Evolutionary conservation across 2,797 vertebrate species (phyloP), one percentile per base, ranked within the genome.

Genomic region (Sebastes steindachneri): DNA sequence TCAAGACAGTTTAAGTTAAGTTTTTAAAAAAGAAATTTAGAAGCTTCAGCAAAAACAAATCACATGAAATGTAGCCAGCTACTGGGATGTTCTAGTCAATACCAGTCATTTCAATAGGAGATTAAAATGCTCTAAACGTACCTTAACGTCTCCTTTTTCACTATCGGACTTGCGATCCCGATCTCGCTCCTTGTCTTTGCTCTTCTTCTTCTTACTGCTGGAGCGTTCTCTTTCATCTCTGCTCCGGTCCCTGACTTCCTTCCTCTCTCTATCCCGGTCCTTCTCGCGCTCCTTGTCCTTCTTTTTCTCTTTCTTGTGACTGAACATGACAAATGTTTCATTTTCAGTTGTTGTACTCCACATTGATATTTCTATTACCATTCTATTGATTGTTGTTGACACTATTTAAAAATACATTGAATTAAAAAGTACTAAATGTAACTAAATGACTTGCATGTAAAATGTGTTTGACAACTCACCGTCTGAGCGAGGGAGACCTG

Each of bases 271-370:
- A 9, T 98, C 97, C 60, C 98, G 94, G 26, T 98, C 98, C 85
- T 97, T 97, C 74, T 99, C 98, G 29, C 98, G 97, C 25, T 99
- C 98, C 91, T 98, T 99, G 68, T 99, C 98, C 89, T 99, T 99
- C 96, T 99, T 99, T 88, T 99, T 99, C 73, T 99, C 99, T 54
- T 99, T 99, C 96, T 99, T 99, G 77, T 96, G 96, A 63, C 96
- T 96, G 87, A 74, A 77, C 2, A 21, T 1, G 35, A 82, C 4
- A 69, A 21, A 77, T 35, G 0, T 1, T 21, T 3, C 0, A 2
- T 7, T 23, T 66, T 76, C 3, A 62, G 15, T 7, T 8, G 4
- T 8, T 33, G 10, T 0, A 3, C 12, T 53, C n/a, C 17, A 19
- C 45, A 45, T 45, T 19, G 15, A 19, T 19, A 48, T 48, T 0